Evolutionary conservation across 2,113 vertebrate species (phyloP), one percentile per base, ranked within the genome.

Genomic region (Aleadryas rufinucha): DNA sequence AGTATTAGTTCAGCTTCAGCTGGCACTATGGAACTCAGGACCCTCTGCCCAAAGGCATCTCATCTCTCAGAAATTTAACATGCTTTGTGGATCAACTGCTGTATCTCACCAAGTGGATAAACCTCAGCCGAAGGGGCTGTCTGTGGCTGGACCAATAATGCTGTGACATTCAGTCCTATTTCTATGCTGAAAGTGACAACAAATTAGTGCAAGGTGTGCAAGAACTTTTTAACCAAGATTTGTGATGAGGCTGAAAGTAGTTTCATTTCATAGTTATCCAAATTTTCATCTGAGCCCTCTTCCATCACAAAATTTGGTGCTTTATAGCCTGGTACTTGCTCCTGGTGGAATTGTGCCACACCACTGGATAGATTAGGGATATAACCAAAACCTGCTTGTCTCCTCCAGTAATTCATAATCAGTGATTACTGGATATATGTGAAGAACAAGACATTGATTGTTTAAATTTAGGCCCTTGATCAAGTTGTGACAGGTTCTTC

Each of bases 1-100:
- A 47, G 7, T 63, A 44, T 77, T 63, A 89, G 28, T 87, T 96
- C 59, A 89, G 61, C 87, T 92, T 95, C 77, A 95, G 76, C 83
- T 93, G 90, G 77, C 22, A 28, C 41, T 45, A 45, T n/a, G 78
- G 59, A 85, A 23, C 66, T 80, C 81, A 91, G 49, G 30, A 79
- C 31, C 26, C 30, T 57, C 50, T 59, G 52, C 37, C 60, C 49
- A 87, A 60, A 95, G 45, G 26, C 8, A 53, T 65, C n/a, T 63
- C 33, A 83, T 56, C 15, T 54, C 60, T 57, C 37, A 61, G 69
- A 90, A 93, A 87, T 61, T 37, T 44, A 35, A 68, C 2, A 2
- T n/a, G 27, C 11, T 53, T 22, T 66, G 4, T 49, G 9, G 60
- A 52, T 59, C 47, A 66, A 4, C 19, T 81, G 31, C 33, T 68